A percentile compares a stretch with the other conserved stretches of the same genome.
phyloP scores from a whole-genome alignment of 2,113 vertebrate species.

The Perca schrenkii region DNA sequence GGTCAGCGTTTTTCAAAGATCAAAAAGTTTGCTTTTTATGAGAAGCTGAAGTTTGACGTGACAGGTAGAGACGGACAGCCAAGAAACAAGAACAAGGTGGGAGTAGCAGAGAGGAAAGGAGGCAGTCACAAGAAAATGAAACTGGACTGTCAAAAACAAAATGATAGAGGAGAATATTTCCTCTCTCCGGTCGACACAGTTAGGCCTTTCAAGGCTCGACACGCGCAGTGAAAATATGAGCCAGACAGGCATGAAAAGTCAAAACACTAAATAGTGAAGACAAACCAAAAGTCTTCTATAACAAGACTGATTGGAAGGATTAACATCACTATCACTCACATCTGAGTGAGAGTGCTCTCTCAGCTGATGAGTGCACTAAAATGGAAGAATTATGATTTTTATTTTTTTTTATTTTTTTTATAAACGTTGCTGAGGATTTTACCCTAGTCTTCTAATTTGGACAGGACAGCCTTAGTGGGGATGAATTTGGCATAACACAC shows the following conservation, averaged over 20 bases:
- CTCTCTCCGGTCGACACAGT: conserved; percentile 11
- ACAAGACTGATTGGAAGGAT: conserved; percentile 39
- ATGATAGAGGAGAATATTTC: conserved; percentile 19
- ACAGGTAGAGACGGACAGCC: conserved; percentile 6
- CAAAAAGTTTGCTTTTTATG: conserved; percentile 12
- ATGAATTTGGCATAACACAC: conserved; percentile 4
- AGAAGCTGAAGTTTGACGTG: neutral
- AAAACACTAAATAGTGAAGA: conserved; percentile 39
- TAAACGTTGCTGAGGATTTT: conserved; percentile 13
- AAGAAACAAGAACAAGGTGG: conserved; percentile 13
- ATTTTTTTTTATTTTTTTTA: conserved; percentile 38
- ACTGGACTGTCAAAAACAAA: conserved; percentile 22
- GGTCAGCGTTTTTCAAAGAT: neutral
- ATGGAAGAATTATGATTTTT: conserved; percentile 42
- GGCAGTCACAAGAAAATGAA: conserved; percentile 18
- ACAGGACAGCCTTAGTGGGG: neutral
- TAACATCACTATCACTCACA: conserved; percentile 40
- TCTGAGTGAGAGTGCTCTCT: conserved; percentile 33
- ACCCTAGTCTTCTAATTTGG: conserved; percentile 2
- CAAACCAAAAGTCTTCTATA: conserved; percentile 40
- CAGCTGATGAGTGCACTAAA: conserved; percentile 44
- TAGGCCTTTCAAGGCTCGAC: neutral
- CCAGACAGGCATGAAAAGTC: conserved; percentile 15
- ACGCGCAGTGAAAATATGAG: neutral
- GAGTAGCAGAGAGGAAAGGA: conserved; percentile 10